Evolutionary conservation across 2,888 invertebrate species (phyloP).

Genomic region (Drosophila phalerata): DNA sequence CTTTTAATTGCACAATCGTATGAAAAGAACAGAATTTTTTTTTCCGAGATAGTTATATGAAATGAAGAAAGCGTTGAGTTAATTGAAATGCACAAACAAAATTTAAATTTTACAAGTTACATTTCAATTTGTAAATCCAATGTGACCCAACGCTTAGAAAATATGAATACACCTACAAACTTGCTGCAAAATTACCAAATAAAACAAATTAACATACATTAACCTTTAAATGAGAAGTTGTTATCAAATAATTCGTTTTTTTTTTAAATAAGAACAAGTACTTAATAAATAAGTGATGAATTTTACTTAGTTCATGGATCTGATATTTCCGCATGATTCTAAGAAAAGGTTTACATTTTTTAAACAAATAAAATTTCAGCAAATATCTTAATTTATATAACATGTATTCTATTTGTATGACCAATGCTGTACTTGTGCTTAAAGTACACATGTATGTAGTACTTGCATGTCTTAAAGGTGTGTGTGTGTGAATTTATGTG

Average conservation of each 20-base stretch:
- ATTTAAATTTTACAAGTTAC: no score
- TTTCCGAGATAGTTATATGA: not conserved
- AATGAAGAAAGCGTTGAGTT: not conserved
- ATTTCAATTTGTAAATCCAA: no score
- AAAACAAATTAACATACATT: no score
- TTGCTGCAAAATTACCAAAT: no score
- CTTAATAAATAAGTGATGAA: not conserved
- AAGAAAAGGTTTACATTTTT: no score
- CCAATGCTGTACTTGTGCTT: not conserved
- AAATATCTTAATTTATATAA: no score
- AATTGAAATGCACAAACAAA: not conserved
- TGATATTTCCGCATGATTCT: no score
- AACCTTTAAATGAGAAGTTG: no score
- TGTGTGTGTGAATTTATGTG: slow-evolving; percentile 12
- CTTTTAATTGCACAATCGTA: not conserved
- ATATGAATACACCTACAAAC: no score
- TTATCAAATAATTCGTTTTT: no score
- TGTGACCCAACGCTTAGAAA: no score
- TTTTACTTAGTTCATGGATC: not conserved
- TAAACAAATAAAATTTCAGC: not conserved
- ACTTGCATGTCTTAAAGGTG: not conserved
- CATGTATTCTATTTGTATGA: not conserved
- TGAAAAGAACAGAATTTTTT: not conserved
- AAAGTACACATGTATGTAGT: not conserved
- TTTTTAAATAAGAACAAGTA: no score